A percentile compares a stretch with the other conserved stretches of the same genome.
phyloP scores from a whole-genome alignment of 2,888 invertebrate species.

The Hartigia nigra region DNA sequence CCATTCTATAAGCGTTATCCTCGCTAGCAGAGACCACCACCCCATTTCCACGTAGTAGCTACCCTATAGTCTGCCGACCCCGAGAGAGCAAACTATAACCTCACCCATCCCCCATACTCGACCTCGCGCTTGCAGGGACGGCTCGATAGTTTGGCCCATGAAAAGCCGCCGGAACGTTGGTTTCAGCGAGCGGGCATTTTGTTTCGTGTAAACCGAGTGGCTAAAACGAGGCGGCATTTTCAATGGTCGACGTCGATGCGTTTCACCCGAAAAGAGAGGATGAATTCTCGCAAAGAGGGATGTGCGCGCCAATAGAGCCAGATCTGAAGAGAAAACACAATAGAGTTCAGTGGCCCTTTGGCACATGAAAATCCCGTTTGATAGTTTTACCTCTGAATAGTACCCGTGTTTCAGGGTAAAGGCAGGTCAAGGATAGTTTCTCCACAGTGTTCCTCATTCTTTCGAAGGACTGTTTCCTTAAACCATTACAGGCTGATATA shows the following conservation, averaged over 20 bases:
- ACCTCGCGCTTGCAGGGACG: not conserved
- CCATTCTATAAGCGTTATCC: not conserved
- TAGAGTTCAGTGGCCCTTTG: constrained; percentile 34
- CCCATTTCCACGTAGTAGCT: not conserved
- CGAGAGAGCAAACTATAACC: not conserved
- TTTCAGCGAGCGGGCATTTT: constrained; percentile 6
- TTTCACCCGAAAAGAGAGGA: not conserved
- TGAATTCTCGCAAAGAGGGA: not conserved
- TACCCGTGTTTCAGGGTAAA: not conserved
- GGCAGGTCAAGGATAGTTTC: not conserved
- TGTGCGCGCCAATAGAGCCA: not conserved
- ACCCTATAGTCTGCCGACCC: not conserved
- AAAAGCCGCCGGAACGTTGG: not conserved
- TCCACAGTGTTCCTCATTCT: not conserved
- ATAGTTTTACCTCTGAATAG: not conserved
- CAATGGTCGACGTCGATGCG: not conserved
- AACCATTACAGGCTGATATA: not conserved
- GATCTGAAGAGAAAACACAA: constrained; percentile 27
- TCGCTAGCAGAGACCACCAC: not conserved
- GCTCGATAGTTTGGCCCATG: not conserved
- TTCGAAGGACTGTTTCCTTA: not conserved
- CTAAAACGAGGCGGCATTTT: constrained; percentile 26
- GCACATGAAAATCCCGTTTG: constrained; percentile 26
- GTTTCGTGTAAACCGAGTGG: constrained; percentile 29
- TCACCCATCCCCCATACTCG: not conserved